Percentiles rank a stretch among this genome's conserved stretches.
Evolutionary conservation across 2,888 invertebrate species (phyloP).

Genomic region (Slavum lentiscoides): DNA sequence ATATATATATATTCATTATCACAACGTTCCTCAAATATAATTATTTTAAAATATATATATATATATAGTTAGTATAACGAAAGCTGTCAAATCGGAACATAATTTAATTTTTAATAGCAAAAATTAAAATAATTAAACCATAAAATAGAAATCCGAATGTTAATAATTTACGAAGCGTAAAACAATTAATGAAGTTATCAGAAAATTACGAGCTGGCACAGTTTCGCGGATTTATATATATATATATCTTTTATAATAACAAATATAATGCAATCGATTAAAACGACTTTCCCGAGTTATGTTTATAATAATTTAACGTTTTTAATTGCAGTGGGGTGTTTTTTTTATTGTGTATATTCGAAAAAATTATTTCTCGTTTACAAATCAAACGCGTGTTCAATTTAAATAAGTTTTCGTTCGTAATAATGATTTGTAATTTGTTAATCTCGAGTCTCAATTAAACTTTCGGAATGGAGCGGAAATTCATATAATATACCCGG

Average conservation of each 20-base stretch:
- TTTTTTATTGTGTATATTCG: too few species aligned
- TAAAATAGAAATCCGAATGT: constrained; percentile 20
- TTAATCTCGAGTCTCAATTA: too few species aligned
- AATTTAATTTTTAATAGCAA: constrained; percentile 35
- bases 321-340: background rate
- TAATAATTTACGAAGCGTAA: constrained; percentile 24
- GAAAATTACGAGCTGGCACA: background rate
- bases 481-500: too few species aligned
- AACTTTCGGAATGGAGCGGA: too few species aligned
- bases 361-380: background rate
- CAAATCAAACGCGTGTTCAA: background rate
- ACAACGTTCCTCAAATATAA: background rate
- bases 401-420: background rate
- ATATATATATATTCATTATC: constrained; percentile 23
- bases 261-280: constrained; percentile 15
- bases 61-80: background rate
- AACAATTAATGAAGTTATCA: constrained; percentile 29
- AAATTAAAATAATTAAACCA: constrained; percentile 47
- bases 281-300: background rate
- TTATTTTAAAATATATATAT: background rate
- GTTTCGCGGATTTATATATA: background rate
- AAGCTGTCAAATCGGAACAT: constrained; percentile 25
- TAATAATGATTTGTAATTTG: background rate
- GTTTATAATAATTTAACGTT: background rate
- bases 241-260: background rate